phyloP scores from a whole-genome alignment of 1,140 invertebrate species.

The Matsumurasca onukii region DNA sequence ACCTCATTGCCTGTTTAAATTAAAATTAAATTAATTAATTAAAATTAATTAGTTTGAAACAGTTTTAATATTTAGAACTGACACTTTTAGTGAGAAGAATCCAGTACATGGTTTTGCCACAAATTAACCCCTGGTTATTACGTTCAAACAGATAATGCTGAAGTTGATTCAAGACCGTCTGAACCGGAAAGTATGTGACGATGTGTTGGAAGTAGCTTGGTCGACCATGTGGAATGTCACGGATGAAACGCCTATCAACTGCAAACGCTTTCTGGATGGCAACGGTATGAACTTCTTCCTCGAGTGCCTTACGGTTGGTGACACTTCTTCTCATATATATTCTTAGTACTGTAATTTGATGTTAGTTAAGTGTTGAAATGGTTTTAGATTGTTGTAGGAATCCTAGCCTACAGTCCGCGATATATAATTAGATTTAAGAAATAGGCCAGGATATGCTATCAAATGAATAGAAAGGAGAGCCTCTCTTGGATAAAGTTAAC shows the following conservation, averaged over 20 bases:
- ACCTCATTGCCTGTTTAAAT: neutral
- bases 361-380: too few species aligned
- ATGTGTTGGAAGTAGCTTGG: slow-evolving; percentile 97
- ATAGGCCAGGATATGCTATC: too few species aligned
- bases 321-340: too few species aligned
- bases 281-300: slow-evolving; percentile 87
- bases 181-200: slow-evolving; percentile 76
- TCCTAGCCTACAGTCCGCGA: too few species aligned
- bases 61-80: neutral
- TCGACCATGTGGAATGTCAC: slow-evolving; percentile 98
- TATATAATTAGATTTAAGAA: too few species aligned
- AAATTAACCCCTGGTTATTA: too few species aligned
- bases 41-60: neutral
- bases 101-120: neutral
- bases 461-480: too few species aligned
- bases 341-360: too few species aligned
- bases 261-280: slow-evolving; percentile 82
- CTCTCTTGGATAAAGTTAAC: too few species aligned
- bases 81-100: neutral
- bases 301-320: slow-evolving; percentile 71
- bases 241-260: slow-evolving; percentile 93
- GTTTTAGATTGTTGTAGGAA: too few species aligned
- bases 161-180: slow-evolving; percentile 77
- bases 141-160: slow-evolving; percentile 90
- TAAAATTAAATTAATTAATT: neutral